phyloP scores from a whole-genome alignment of 2,113 vertebrate genomes.

The Ceyx melanurus region DNA sequence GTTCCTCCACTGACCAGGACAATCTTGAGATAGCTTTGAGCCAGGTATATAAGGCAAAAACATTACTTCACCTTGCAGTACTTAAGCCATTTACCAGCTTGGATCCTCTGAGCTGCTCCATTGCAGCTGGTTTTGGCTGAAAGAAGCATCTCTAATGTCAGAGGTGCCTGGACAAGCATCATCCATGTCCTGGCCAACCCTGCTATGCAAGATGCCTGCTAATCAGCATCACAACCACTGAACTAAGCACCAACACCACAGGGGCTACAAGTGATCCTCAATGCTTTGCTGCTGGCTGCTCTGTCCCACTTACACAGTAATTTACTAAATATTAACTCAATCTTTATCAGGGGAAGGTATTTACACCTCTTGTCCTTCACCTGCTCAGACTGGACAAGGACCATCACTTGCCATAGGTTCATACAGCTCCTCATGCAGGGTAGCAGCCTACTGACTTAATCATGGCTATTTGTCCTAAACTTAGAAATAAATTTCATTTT shows the following conservation, averaged over 20 bases:
- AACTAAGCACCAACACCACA: not conserved
- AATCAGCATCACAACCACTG: not conserved
- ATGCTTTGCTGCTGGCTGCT: not conserved
- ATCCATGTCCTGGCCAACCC: not conserved
- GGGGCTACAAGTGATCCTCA: fast-evolving
- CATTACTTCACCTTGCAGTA: not conserved
- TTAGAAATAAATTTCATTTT: not conserved
- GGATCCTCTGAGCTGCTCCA: not conserved
- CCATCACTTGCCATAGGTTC: not conserved
- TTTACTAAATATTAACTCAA: fast-evolving
- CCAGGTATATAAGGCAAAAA: not conserved
- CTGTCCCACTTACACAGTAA: not conserved
- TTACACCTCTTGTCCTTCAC: not conserved
- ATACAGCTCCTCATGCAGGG: fast-evolving
- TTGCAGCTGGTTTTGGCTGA: not conserved
- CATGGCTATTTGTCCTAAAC: not conserved
- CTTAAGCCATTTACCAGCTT: not conserved
- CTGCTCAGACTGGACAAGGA: not conserved
- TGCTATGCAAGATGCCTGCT: not conserved
- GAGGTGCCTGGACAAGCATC: not conserved
- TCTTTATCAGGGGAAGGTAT: not conserved
- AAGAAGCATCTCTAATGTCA: not conserved
- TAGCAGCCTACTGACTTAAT: not conserved
- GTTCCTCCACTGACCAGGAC: not conserved
- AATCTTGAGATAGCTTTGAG: not conserved